Conservation (phyloP, 2,888 invertebrate species). For the Craniophora ligustri region DNA sequence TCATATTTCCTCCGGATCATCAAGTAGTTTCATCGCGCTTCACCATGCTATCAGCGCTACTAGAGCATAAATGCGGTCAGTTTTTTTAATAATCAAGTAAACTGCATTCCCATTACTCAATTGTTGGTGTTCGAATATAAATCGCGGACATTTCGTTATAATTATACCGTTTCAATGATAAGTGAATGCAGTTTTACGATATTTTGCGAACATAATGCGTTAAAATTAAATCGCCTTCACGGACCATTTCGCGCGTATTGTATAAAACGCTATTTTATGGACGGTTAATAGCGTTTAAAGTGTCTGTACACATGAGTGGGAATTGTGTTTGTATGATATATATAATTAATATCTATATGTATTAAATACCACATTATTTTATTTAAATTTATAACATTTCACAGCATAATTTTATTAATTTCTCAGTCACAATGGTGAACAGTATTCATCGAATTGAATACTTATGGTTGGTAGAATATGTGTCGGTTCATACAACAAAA, state of each 20-base stretch:
- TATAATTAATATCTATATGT: no score
- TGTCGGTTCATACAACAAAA: no score
- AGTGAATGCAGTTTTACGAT: slow-evolving; percentile 30
- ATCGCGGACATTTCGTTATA: slow-evolving; percentile 9
- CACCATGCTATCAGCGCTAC: slow-evolving; percentile 1
- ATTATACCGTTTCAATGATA: slow-evolving; percentile 22
- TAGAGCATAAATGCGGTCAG: slow-evolving; percentile 9
- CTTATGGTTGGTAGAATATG: no score
- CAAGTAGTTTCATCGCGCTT: no score
- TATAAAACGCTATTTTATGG: slow-evolving; percentile 26
- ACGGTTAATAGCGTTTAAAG: background rate
- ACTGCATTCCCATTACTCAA: slow-evolving; percentile 24
- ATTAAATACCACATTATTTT: no score
- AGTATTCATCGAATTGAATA: no score
- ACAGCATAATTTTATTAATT: no score
- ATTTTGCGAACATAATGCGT: slow-evolving; percentile 10
- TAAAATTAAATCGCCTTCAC: slow-evolving; percentile 25
- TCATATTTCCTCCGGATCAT: no score
- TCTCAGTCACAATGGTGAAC: no score
- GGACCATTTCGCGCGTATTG: slow-evolving; percentile 12
- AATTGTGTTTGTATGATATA: background rate
- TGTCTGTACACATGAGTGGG: background rate
- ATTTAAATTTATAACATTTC: no score
- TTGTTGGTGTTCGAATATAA: slow-evolving; percentile 7
- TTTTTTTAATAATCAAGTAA: background rate